Conservation (phyloP, 2,888 invertebrate species). For the Halictus ligatus region DNA sequence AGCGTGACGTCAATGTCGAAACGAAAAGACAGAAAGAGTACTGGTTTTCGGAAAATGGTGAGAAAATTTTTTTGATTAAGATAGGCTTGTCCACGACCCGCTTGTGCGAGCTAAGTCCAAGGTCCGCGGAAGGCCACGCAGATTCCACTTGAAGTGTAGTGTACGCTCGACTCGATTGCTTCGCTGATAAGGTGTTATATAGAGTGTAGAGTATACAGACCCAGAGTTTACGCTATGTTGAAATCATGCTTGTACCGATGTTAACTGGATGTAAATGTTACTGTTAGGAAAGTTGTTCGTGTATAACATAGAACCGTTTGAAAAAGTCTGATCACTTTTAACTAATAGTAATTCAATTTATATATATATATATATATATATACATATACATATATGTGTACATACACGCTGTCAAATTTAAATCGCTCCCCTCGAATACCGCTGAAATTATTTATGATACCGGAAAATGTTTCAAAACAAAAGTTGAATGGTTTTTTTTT, state of each 20-base stretch:
- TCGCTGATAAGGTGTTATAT: slow-evolving; percentile 18
- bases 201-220: slow-evolving; percentile 18
- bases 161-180: slow-evolving; percentile 35
- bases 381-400: neutral
- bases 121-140: neutral
- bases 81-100: slow-evolving; percentile 59
- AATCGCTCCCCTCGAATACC: neutral
- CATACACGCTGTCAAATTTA: neutral
- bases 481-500: neutral
- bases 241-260: slow-evolving; percentile 22
- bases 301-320: slow-evolving; percentile 25
- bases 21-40: slow-evolving; percentile 87
- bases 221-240: slow-evolving; percentile 9
- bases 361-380: neutral
- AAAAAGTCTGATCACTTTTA: slow-evolving; percentile 18
- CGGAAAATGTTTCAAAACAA: neutral
- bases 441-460: neutral
- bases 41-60: slow-evolving; percentile 91
- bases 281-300: slow-evolving; percentile 25
- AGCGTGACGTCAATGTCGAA: slow-evolving; percentile 73
- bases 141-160: slow-evolving; percentile 5
- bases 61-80: slow-evolving; percentile 91
- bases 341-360: slow-evolving; percentile 7
- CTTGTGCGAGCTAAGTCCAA: slow-evolving; percentile 9
- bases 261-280: slow-evolving; percentile 26